A percentile compares a stretch with the other conserved stretches of the same genome.
Conservation (phyloP, 2,113 vertebrate species). For the Myrmecobius fasciatus region DNA sequence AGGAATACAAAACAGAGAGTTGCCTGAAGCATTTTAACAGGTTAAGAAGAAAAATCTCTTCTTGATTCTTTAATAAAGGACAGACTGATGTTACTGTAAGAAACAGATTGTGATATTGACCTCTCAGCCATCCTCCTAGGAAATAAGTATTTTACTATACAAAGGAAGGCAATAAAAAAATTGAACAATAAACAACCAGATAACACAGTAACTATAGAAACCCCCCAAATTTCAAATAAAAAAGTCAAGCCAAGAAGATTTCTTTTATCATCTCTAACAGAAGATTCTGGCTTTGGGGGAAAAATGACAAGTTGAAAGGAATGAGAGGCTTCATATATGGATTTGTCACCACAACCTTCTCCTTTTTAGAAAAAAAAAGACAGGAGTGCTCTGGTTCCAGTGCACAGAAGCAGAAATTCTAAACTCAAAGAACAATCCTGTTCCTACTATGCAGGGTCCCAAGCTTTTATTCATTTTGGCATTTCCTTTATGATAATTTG, state of each 20-base stretch:
- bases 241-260: slow-evolving; percentile 37
- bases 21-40: slow-evolving; percentile 28
- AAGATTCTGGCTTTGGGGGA: slow-evolving; percentile 32
- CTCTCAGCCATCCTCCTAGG: slow-evolving; percentile 27
- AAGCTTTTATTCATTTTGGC: not conserved
- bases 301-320: slow-evolving; percentile 54
- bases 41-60: slow-evolving; percentile 33
- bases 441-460: not conserved
- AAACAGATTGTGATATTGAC: slow-evolving; percentile 53
- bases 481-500: not conserved
- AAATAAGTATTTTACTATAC: slow-evolving; percentile 52
- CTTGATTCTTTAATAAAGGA: slow-evolving; percentile 52
- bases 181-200: slow-evolving; percentile 11
- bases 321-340: slow-evolving; percentile 3
- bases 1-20: not conserved
- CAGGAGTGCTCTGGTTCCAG: not conserved
- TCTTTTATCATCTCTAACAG: slow-evolving; percentile 57
- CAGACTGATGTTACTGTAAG: not conserved
- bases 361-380: slow-evolving; percentile 6
- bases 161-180: slow-evolving; percentile 30
- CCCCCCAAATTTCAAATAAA: slow-evolving; percentile 10
- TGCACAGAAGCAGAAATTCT: not conserved
- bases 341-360: slow-evolving; percentile 18
- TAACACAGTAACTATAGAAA: slow-evolving; percentile 62
- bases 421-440: not conserved